phyloP scores from a whole-genome alignment of 2,113 vertebrate species.

The Pontoporia blainvillei region DNA sequence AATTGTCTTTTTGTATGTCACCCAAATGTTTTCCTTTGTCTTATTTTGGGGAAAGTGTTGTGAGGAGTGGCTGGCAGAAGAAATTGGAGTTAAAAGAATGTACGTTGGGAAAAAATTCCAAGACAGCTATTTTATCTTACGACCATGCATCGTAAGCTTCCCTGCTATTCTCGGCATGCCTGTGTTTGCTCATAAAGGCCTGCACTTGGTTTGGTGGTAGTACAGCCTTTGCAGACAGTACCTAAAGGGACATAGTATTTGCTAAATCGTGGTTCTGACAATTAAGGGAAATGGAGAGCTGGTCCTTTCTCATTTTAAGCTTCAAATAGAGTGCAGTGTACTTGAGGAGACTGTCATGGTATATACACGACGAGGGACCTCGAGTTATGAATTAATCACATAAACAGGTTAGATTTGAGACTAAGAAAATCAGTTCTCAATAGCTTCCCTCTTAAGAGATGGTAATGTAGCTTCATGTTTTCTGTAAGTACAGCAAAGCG shows the following conservation, averaged over 20 bases:
- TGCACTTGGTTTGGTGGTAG: not conserved
- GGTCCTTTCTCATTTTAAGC: not conserved
- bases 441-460: slow-evolving; percentile 11
- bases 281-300: not conserved
- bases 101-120: not conserved
- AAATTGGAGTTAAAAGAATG: slow-evolving; percentile 36
- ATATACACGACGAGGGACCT: not conserved
- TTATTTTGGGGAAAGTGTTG: slow-evolving; percentile 22
- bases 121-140: not conserved
- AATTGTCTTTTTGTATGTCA: slow-evolving; percentile 54
- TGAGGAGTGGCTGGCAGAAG: not conserved
- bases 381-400: not conserved
- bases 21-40: slow-evolving; percentile 28
- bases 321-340: not conserved
- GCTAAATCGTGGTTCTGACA: not conserved
- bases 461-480: not conserved
- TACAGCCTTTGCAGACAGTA: not conserved
- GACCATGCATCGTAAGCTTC: not conserved
- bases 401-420: not conserved
- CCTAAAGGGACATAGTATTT: not conserved
- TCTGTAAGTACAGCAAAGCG: not conserved
- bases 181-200: not conserved
- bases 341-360: not conserved
- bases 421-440: not conserved
- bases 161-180: not conserved